Conservation (phyloP, 2,113 vertebrate species). For the Tragulus kanchil region DNA sequence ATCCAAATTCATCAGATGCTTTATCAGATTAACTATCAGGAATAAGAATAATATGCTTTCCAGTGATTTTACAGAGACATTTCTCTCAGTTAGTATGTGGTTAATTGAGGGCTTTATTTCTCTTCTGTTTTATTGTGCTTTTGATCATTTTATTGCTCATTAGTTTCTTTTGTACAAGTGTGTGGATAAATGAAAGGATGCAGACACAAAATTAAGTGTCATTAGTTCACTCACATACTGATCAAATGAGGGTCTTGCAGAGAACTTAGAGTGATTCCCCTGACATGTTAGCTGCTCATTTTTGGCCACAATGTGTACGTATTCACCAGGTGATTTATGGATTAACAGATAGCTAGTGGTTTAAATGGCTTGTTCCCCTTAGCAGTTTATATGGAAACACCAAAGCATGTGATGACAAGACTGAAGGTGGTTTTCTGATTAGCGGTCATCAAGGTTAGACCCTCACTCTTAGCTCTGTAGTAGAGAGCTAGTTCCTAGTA, state of each 20-base stretch:
- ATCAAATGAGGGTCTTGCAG: background rate
- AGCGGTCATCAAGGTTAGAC: background rate
- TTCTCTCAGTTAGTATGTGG: background rate
- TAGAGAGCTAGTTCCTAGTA: background rate
- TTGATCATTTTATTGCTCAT: background rate
- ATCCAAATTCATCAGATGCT: background rate
- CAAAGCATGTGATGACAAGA: background rate
- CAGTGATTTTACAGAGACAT: background rate
- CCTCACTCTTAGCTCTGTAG: background rate
- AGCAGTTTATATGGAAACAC: background rate
- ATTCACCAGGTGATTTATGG: background rate
- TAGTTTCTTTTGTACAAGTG: background rate
- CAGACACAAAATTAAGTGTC: background rate
- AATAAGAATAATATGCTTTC: background rate
- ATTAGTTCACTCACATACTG: background rate
- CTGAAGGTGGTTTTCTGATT: background rate
- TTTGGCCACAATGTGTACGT: background rate
- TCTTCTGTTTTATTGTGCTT: background rate
- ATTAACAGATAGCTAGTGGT: background rate
- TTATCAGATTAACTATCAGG: background rate
- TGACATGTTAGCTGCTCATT: background rate
- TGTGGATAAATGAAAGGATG: background rate
- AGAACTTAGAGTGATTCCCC: constrained; percentile 9
- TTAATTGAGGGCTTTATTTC: background rate
- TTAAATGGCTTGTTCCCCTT: background rate